Percentiles rank a stretch among this genome's conserved stretches.
These are phyloP conservation scores for Polymixis lichenea DNA, from an alignment of 2,888 invertebrate genomes.

Conservation along the genomic window DNA sequence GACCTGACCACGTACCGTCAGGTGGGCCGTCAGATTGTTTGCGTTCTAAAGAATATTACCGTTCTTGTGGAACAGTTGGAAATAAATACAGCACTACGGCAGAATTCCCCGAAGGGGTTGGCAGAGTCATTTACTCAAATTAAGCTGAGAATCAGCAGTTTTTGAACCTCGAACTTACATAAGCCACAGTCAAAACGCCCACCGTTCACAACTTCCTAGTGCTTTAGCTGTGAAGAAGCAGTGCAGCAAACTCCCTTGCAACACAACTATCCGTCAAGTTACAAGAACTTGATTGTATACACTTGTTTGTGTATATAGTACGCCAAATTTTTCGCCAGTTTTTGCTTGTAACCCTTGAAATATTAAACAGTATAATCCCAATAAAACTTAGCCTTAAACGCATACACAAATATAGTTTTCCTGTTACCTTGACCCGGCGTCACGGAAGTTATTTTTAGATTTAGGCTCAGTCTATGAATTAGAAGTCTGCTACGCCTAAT, in stretches of 20 bases:
- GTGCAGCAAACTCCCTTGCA: not conserved
- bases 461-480: conserved; percentile 51
- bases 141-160: not conserved
- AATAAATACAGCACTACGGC: not conserved
- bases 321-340: not conserved
- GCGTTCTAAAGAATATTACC: not conserved
- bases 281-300: no score
- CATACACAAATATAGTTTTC: conserved; percentile 68
- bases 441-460: conserved; percentile 60
- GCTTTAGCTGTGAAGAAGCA: not conserved
- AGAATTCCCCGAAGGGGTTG: no score
- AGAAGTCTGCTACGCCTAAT: conserved; percentile 33
- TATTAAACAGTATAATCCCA: conserved; percentile 19
- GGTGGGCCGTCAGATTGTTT: not conserved
- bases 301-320: no score
- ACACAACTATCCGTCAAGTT: not conserved
- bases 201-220: not conserved
- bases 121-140: not conserved
- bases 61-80: not conserved
- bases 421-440: conserved; percentile 65
- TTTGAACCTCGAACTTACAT: not conserved
- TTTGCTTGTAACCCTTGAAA: conserved; percentile 4
- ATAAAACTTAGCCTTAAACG: conserved; percentile 31
- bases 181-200: not conserved
- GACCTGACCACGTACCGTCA: not conserved